These are phyloP conservation scores for Chamaetylas fuelleborni DNA, from an alignment of 2,113 vertebrate genomes.

Conservation along the genomic window DNA sequence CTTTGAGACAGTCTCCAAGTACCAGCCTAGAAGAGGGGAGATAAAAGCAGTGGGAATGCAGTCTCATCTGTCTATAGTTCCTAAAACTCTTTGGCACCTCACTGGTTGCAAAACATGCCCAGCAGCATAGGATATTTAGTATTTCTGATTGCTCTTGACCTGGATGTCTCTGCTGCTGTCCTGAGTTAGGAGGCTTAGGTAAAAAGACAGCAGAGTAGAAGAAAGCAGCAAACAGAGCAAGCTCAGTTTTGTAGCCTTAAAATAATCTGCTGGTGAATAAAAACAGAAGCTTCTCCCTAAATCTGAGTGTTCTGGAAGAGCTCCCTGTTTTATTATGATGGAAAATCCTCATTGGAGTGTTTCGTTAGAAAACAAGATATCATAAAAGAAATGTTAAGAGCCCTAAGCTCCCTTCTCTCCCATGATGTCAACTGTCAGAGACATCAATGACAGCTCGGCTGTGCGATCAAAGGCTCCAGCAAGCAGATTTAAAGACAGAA, in stretches of 20 bases:
- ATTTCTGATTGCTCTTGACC: constrained; percentile 43
- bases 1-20: neutral
- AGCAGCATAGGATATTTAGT: constrained; percentile 25
- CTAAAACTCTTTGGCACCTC: constrained; percentile 9
- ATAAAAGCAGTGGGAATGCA: neutral
- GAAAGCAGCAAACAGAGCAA: neutral
- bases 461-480: constrained; percentile 24
- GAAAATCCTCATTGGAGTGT: constrained; percentile 31
- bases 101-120: constrained; percentile 20
- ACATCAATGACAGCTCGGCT: constrained; percentile 15
- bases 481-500: constrained; percentile 34
- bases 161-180: constrained; percentile 24
- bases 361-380: constrained; percentile 40
- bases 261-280: constrained; percentile 8
- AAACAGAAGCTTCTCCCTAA: constrained; percentile 29
- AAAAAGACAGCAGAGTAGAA: constrained; percentile 9
- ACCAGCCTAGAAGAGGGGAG: neutral
- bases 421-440: constrained; percentile 57
- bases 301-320: constrained; percentile 19
- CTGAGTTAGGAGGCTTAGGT: constrained; percentile 9
- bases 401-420: constrained; percentile 29
- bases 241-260: neutral
- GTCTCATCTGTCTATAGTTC: neutral
- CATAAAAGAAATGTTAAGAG: constrained; percentile 51
- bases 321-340: neutral